Conservation (phyloP, 2,113 vertebrate genomes). For the Gulo gulo region DNA sequence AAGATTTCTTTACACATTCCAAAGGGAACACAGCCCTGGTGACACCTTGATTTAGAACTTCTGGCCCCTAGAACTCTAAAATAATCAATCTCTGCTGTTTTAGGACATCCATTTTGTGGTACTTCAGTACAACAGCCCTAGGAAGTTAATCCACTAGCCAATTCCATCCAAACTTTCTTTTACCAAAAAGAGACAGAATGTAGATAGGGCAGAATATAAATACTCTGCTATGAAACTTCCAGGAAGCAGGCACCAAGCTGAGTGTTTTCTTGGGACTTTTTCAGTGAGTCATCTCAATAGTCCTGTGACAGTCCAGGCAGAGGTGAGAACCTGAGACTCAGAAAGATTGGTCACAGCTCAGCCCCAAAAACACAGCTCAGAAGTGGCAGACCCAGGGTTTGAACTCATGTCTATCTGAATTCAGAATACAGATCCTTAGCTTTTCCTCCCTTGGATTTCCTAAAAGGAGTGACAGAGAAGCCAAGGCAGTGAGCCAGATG, state of each 20-base stretch:
- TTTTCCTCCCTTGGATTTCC: background rate
- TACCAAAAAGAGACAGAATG: background rate
- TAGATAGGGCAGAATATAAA: background rate
- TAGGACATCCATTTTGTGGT: background rate
- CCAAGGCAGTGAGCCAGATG: background rate
- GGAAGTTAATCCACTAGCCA: background rate
- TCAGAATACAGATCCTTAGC: background rate
- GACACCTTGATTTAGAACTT: background rate
- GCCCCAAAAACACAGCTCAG: background rate
- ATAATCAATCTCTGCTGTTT: background rate
- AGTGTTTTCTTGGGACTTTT: background rate
- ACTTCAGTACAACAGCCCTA: background rate
- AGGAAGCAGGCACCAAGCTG: background rate
- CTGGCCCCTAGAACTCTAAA: background rate
- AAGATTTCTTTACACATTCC: background rate
- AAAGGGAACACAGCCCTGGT: background rate
- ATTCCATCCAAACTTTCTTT: background rate
- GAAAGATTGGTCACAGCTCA: background rate
- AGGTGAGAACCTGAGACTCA: background rate
- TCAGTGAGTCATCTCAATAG: background rate
- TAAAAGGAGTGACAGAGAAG: background rate
- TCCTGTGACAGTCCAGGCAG: background rate
- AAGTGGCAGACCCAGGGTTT: background rate
- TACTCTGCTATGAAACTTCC: background rate
- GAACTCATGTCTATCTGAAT: background rate